Base-by-base conservation (phyloP, 2,888 invertebrate species). In the Ligdia adustata region DNA sequence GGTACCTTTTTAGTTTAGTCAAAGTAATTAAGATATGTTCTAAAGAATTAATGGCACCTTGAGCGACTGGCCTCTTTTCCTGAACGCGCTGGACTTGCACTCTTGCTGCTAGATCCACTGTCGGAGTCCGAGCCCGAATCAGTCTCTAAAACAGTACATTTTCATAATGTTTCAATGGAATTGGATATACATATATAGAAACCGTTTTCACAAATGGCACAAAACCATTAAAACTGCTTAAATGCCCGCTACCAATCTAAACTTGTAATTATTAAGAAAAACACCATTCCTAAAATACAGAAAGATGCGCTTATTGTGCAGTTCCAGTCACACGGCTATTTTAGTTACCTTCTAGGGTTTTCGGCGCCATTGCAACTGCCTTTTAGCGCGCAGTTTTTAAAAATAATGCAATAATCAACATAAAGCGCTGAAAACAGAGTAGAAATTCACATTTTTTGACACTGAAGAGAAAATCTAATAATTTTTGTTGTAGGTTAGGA, bases 61-160 rank as follows among this genome's bases (percentile, higher is more conserved):
- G 89, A 88, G 34, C 65, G 76, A 57, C 86, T 86, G 12, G 79
- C 82, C 57, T 79, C 83, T 66, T 87, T 87, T 2, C 81, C 84
- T 24, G 85, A 76, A 0, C 75, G 82, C 3, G 81, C 81, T 1
- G 89, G 88, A 34, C 89, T 90, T 1, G 76, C 79, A 44, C 89
- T 89, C 38, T 82, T 83, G 52, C 89, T 90, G 41, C 89, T 90
- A 0, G 90, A 89, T 0, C 70, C 88, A 60, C 89, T 90, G 24
- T 91, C 90, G 1, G 91, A 90, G 51, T 91, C 91, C 0, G 90
- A 87, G 0, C 90, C 90, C 0, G 90, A 89, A 49, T 90, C 90
- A 20, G 86, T 82, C 33, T 84, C 87, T 89, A 28, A 72, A 66
- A 28, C 43, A 44, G n/a, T n/a, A n/a, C n/a, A n/a, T n/a, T n/a